These are phyloP conservation scores for Ceratothoa steindachneri DNA, from an alignment of 2,888 invertebrate genomes.

Conservation along the genomic window DNA sequence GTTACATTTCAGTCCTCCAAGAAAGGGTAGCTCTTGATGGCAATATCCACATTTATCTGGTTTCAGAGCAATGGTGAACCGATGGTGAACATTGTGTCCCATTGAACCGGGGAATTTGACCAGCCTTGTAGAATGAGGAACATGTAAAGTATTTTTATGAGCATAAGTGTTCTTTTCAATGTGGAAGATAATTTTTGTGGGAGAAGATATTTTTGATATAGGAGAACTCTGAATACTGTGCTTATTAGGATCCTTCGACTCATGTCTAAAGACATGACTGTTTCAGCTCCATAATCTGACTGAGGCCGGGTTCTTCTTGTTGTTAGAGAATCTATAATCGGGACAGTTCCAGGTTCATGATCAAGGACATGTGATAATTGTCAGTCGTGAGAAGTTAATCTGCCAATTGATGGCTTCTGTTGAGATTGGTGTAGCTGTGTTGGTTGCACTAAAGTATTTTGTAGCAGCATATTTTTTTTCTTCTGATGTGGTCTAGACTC, in stretches of 20 bases:
- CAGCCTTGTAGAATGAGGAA: slow-evolving; percentile 65
- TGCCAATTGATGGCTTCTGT: slow-evolving; percentile 62
- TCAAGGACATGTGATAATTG: slow-evolving; percentile 69
- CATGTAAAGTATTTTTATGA: slow-evolving; percentile 52
- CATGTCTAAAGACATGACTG: slow-evolving; percentile 4
- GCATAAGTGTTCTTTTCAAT: neutral
- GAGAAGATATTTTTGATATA: neutral
- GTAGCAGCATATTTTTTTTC: slow-evolving; percentile 66
- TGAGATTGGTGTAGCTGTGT: neutral
- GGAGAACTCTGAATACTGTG: neutral
- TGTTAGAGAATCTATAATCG: slow-evolving; percentile 51
- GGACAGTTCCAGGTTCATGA: slow-evolving; percentile 15
- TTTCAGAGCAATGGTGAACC: slow-evolving; percentile 82
- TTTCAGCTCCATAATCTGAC: slow-evolving; percentile 60
- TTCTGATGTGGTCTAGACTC: slow-evolving; percentile 78
- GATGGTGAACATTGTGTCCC: slow-evolving; percentile 85
- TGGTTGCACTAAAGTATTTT: neutral
- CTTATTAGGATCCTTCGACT: neutral
- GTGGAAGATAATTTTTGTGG: neutral
- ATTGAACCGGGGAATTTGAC: slow-evolving; percentile 67
- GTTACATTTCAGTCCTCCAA: slow-evolving; percentile 80
- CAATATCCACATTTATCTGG: slow-evolving; percentile 86
- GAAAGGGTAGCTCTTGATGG: slow-evolving; percentile 69
- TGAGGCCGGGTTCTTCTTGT: slow-evolving; percentile 58
- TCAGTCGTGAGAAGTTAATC: slow-evolving; percentile 88